Evolutionary conservation across 2,888 invertebrate species (phyloP).

Genomic region (Argyra leucocephala): DNA sequence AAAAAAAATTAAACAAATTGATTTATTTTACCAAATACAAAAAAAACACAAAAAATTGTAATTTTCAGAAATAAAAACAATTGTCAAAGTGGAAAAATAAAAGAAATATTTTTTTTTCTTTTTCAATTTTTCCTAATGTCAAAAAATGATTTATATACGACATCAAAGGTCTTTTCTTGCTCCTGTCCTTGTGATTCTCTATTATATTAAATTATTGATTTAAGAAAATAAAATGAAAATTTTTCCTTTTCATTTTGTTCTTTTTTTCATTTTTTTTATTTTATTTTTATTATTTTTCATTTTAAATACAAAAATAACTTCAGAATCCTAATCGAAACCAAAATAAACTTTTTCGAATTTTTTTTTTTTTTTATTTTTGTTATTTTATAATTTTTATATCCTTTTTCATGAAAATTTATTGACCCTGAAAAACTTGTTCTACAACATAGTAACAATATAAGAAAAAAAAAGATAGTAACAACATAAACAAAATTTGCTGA

Average conservation of each 20-base stretch:
- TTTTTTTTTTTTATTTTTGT: background rate
- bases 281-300: too few species aligned
- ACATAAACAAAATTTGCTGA: background rate
- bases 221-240: background rate
- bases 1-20: too few species aligned
- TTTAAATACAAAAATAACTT: background rate
- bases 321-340: background rate
- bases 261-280: too few species aligned
- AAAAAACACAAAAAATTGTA: too few species aligned
- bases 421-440: conserved; percentile 4
- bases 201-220: background rate
- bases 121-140: background rate
- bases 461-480: too few species aligned
- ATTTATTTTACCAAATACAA: too few species aligned
- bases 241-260: too few species aligned
- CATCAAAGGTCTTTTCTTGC: background rate
- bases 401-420: conserved; percentile 6
- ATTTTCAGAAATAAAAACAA: too few species aligned
- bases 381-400: background rate
- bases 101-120: background rate
- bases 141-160: conserved; percentile 2
- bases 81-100: too few species aligned
- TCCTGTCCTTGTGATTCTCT: background rate
- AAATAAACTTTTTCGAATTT: background rate
- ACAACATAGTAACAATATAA: background rate